These are phyloP conservation scores for Passer domesticus DNA, from an alignment of 2,113 vertebrate genomes.

Conservation along the genomic window DNA sequence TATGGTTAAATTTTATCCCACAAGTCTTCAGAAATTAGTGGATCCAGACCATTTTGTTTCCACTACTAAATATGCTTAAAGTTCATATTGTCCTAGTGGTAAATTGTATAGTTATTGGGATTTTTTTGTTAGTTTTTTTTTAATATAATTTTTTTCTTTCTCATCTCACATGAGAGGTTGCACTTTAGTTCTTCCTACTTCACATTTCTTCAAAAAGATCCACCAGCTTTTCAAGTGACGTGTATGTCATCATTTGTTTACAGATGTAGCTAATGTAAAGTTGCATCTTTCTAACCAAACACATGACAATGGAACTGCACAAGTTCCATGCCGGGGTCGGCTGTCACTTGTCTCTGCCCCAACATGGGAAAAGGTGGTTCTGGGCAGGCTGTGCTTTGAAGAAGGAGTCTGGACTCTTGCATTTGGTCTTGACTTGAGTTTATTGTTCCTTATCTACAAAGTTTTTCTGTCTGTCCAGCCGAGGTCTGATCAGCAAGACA, in stretches of 20 bases:
- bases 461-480: too few species aligned
- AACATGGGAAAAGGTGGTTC: too few species aligned
- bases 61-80: not conserved
- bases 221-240: not conserved
- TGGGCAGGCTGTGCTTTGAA: too few species aligned
- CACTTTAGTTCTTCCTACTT: not conserved
- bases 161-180: not conserved
- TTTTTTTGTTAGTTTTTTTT: not conserved
- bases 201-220: not conserved
- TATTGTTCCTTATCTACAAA: too few species aligned
- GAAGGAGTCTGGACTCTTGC: too few species aligned
- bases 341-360: too few species aligned
- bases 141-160: not conserved
- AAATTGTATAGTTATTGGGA: not conserved
- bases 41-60: not conserved
- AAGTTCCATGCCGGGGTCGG: not conserved
- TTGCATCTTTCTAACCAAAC: not conserved
- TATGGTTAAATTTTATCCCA: not conserved
- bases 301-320: rapidly evolving
- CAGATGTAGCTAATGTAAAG: not conserved
- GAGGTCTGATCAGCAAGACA: too few species aligned
- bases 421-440: too few species aligned
- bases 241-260: not conserved
- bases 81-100: not conserved
- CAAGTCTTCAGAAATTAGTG: not conserved